Conservation (phyloP, 2,888 invertebrate genomes). For the Stenchaetothrips biformis region DNA sequence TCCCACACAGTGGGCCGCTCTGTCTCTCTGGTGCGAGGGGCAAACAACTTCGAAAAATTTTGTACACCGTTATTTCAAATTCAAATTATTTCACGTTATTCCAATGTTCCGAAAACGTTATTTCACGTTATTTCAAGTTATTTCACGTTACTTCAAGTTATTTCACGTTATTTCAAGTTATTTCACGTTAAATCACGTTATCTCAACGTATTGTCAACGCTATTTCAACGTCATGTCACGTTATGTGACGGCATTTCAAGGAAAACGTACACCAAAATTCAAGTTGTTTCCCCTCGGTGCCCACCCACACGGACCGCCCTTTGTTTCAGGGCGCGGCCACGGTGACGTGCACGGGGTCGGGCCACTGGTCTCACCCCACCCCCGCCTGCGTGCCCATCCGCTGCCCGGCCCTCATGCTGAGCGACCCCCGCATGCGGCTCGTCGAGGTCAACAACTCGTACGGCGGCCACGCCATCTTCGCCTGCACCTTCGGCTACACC, state of each 20-base stretch:
- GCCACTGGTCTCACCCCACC: conserved; percentile 70
- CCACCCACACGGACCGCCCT: background rate
- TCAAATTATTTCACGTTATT: conserved; percentile 1
- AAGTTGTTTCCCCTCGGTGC: background rate
- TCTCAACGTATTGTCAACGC: conserved; percentile 15
- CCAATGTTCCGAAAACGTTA: too few species aligned
- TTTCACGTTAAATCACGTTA: conserved; percentile 26
- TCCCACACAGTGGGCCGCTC: conserved; percentile 67
- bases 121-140: too few species aligned
- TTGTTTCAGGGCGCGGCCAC: conserved; percentile 27
- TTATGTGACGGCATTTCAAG: too few species aligned
- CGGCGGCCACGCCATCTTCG: conserved; percentile 74
- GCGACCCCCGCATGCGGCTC: conserved; percentile 67
- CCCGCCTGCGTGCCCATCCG: conserved; percentile 73
- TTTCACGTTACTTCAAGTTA: too few species aligned
- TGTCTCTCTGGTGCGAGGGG: conserved; percentile 33
- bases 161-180: too few species aligned
- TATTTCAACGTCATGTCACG: too few species aligned
- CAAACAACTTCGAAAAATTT: too few species aligned
- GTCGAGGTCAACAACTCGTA: conserved; percentile 76
- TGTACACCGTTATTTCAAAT: too few species aligned
- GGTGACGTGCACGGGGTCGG: conserved; percentile 45
- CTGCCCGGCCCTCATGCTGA: conserved; percentile 64
- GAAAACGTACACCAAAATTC: too few species aligned
- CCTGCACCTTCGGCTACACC: conserved; percentile 78